These are phyloP conservation scores for Uropsilus gracilis DNA, from an alignment of 2,113 vertebrate species.

Conservation along the genomic window DNA sequence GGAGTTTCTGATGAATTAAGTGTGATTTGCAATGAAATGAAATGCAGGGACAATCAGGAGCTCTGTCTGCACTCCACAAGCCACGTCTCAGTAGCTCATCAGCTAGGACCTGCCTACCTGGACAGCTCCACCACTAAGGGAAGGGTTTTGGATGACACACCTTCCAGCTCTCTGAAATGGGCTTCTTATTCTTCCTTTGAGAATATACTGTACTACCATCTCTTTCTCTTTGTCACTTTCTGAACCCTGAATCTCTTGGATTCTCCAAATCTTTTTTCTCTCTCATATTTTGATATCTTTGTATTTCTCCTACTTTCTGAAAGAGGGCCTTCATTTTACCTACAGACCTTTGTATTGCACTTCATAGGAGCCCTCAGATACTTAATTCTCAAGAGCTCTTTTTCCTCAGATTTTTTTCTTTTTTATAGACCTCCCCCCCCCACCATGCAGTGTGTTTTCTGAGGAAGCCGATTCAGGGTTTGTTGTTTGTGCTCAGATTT, in stretches of 20 bases:
- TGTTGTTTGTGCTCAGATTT: conserved; percentile 38
- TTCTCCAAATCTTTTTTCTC: background rate
- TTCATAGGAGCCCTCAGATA: background rate
- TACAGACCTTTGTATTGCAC: background rate
- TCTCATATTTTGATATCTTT: background rate
- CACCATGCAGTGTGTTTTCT: background rate
- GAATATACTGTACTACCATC: background rate
- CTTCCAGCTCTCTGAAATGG: background rate
- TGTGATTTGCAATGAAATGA: background rate
- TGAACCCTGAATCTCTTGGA: background rate
- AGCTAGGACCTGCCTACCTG: background rate
- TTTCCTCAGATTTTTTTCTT: background rate
- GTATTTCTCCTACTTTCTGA: background rate
- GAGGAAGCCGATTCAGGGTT: background rate
- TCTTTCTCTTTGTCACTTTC: background rate
- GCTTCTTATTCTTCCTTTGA: background rate
- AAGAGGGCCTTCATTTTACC: background rate
- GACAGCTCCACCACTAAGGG: background rate
- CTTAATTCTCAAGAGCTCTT: background rate
- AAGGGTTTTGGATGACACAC: background rate
- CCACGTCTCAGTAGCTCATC: background rate
- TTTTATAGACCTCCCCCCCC: too few species aligned
- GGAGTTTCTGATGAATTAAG: background rate
- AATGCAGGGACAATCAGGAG: background rate
- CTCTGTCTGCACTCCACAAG: background rate